phyloP scores from a whole-genome alignment of 2,888 invertebrate genomes.

The Parasteatoda lunata region DNA sequence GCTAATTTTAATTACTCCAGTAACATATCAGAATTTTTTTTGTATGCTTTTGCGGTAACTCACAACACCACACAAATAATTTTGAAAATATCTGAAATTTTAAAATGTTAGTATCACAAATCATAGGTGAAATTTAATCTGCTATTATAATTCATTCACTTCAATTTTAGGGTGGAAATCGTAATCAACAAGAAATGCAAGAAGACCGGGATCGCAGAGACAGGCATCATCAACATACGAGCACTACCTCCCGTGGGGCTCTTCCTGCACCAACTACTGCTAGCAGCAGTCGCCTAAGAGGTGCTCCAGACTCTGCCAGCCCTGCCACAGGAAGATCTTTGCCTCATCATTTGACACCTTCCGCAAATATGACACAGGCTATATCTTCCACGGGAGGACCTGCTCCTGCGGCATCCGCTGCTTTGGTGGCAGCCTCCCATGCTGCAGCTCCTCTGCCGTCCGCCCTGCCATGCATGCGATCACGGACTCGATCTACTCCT shows the following conservation, averaged over 20 bases:
- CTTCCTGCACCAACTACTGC: conserved; percentile 68
- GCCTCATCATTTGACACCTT: conserved; percentile 54
- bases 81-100: too few species aligned
- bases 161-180: conserved; percentile 59
- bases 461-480: conserved; percentile 63
- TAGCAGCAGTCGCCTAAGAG: conserved; percentile 63
- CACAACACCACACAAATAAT: too few species aligned
- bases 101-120: too few species aligned
- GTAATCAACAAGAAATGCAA: conserved; percentile 65
- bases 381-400: conserved; percentile 15
- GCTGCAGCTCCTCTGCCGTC: conserved; percentile 41
- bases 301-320: conserved; percentile 66
- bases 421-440: conserved; percentile 30
- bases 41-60: too few species aligned
- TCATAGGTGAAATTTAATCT: too few species aligned
- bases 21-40: too few species aligned
- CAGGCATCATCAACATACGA: conserved; percentile 64
- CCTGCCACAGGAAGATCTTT: conserved; percentile 66
- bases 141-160: too few species aligned
- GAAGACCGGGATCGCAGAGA: conserved; percentile 65
- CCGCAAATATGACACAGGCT: conserved; percentile 43
- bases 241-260: conserved; percentile 61
- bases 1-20: too few species aligned
- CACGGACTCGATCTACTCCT: conserved; percentile 67
- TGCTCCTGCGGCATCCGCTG: conserved; percentile 8